A percentile compares a stretch with the other conserved stretches of the same genome.
phyloP scores from a whole-genome alignment of 2,888 invertebrate species.

The Sinelater perroti region DNA sequence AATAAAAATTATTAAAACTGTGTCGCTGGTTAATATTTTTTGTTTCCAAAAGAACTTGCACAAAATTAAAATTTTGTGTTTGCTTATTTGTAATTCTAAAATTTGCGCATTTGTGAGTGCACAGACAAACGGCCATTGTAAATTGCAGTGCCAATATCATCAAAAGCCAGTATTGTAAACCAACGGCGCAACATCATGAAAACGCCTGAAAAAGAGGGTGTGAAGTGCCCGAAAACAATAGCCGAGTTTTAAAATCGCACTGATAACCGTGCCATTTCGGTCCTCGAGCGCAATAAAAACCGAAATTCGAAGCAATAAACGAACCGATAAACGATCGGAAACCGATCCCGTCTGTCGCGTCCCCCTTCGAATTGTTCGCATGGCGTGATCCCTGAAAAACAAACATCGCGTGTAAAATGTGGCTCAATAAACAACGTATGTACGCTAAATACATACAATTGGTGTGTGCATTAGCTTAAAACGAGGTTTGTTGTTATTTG shows the following conservation, averaged over 20 bases:
- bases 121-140: too few species aligned
- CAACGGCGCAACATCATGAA: too few species aligned
- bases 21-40: too few species aligned
- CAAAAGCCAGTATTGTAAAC: too few species aligned
- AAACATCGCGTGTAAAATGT: conserved; percentile 54
- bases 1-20: too few species aligned
- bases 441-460: conserved; percentile 51
- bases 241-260: conserved; percentile 3
- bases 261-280: conserved; percentile 11
- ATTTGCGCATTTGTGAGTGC: too few species aligned
- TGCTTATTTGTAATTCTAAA: too few species aligned
- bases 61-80: too few species aligned
- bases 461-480: conserved; percentile 48
- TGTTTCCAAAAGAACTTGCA: too few species aligned
- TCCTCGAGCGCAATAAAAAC: conserved; percentile 31
- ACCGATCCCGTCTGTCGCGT: conserved; percentile 47
- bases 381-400: conserved; percentile 51
- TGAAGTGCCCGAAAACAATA: not conserved
- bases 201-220: not conserved
- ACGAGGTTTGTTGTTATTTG: conserved; percentile 33
- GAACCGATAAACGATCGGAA: conserved; percentile 48
- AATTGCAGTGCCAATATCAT: too few species aligned
- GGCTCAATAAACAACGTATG: conserved; percentile 53
- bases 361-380: conserved; percentile 41
- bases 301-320: conserved; percentile 31